These are phyloP conservation scores for Knipowitschia caucasica DNA, from an alignment of 2,797 vertebrate genomes.

Conservation along the genomic window DNA sequence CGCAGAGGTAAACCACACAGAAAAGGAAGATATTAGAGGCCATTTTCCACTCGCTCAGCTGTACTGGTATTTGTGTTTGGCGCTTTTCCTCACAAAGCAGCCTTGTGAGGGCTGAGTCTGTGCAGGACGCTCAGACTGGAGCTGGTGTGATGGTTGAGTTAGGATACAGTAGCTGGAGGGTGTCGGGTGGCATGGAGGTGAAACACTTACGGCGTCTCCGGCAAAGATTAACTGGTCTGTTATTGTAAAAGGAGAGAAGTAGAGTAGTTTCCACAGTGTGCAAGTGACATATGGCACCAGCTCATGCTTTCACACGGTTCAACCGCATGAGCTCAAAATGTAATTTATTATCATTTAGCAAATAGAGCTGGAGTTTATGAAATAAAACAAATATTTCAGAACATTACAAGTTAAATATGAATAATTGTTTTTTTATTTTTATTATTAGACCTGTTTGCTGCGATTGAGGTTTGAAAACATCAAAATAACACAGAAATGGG, in stretches of 20 bases:
- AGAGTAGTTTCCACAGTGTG: constrained; percentile 27
- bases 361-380: too few species aligned
- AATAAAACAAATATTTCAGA: too few species aligned
- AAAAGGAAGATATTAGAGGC: constrained; percentile 57
- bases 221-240: constrained; percentile 30
- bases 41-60: constrained; percentile 65
- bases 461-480: too few species aligned
- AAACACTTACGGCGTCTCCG: constrained; percentile 32
- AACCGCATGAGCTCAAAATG: too few species aligned
- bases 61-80: constrained; percentile 50
- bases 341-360: too few species aligned
- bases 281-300: constrained; percentile 34
- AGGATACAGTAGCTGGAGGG: constrained; percentile 55
- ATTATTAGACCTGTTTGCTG: too few species aligned
- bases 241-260: constrained; percentile 31
- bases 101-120: constrained; percentile 45
- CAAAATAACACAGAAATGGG: too few species aligned
- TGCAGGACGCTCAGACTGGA: constrained; percentile 54
- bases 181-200: constrained; percentile 37
- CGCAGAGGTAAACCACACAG: constrained; percentile 18
- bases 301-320: constrained; percentile 20
- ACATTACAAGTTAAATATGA: too few species aligned
- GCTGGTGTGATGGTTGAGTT: constrained; percentile 44
- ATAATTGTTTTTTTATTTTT: too few species aligned
- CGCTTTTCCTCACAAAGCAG: constrained; percentile 56